phyloP scores from a whole-genome alignment of 2,113 vertebrate species.

The Lipotes vexillifer region DNA sequence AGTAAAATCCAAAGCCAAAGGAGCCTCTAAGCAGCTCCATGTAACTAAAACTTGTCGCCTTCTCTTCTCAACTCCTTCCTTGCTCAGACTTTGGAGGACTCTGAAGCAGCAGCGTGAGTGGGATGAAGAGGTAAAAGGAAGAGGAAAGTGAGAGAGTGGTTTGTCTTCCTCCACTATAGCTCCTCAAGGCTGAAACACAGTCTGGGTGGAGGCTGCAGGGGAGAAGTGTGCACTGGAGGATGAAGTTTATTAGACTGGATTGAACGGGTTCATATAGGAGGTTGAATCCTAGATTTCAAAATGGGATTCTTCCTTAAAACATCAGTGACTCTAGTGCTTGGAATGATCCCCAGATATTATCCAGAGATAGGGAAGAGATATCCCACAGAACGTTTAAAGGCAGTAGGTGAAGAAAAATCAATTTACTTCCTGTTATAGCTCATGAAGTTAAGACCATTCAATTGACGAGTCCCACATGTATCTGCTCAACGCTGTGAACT shows the following conservation, averaged over 20 bases:
- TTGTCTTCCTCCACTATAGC: rapidly evolving
- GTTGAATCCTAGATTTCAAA: background rate
- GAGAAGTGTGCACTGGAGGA: background rate
- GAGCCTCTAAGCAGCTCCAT: background rate
- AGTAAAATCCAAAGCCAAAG: background rate
- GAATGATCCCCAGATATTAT: background rate
- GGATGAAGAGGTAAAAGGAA: background rate
- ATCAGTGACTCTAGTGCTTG: background rate
- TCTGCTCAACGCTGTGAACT: background rate
- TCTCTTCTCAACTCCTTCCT: background rate
- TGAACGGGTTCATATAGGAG: background rate
- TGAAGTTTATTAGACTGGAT: background rate
- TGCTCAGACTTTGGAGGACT: background rate
- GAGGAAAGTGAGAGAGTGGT: background rate
- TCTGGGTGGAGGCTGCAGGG: background rate
- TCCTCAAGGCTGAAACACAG: background rate
- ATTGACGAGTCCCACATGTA: background rate
- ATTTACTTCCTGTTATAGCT: background rate
- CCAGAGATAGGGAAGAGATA: background rate
- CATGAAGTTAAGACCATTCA: background rate
- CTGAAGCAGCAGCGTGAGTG: background rate
- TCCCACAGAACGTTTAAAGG: background rate
- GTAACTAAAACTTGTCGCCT: background rate
- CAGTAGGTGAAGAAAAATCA: background rate
- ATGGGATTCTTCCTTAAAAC: background rate